phyloP scores from a whole-genome alignment of 2,797 vertebrate genomes.

The Potorous gilbertii region DNA sequence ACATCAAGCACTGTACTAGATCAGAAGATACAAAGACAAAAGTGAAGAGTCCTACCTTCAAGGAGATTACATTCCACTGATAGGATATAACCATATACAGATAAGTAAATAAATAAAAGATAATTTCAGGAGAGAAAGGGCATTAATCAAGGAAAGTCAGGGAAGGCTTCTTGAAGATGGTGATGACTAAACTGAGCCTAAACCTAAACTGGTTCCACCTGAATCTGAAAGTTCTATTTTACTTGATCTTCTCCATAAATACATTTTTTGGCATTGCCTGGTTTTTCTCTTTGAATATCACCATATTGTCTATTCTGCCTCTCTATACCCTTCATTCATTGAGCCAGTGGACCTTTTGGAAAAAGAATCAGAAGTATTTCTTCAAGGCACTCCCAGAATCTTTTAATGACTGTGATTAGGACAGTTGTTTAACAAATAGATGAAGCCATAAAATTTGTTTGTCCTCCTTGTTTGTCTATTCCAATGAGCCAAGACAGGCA shows the following conservation, averaged over 20 bases:
- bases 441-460: conserved; percentile 65
- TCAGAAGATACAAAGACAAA: neutral
- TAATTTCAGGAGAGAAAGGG: neutral
- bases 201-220: neutral
- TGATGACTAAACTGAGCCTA: neutral
- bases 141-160: neutral
- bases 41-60: neutral
- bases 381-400: conserved; percentile 72
- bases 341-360: conserved; percentile 6
- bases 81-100: neutral
- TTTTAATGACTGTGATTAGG: conserved; percentile 61
- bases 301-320: conserved; percentile 28
- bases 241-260: neutral
- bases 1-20: neutral
- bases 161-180: neutral
- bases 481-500: conserved; percentile 48
- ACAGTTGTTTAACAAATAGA: conserved; percentile 75
- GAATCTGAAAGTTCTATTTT: neutral
- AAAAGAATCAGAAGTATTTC: conserved; percentile 64
- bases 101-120: neutral
- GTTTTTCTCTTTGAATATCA: conserved; percentile 11
- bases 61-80: neutral
- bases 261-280: conserved; percentile 18
- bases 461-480: conserved; percentile 70
- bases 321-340: conserved; percentile 63